A percentile compares a stretch with the other conserved stretches of the same genome.
phyloP scores from a whole-genome alignment of 2,113 vertebrate species.

The Lethenteron camtschaticum region DNA sequence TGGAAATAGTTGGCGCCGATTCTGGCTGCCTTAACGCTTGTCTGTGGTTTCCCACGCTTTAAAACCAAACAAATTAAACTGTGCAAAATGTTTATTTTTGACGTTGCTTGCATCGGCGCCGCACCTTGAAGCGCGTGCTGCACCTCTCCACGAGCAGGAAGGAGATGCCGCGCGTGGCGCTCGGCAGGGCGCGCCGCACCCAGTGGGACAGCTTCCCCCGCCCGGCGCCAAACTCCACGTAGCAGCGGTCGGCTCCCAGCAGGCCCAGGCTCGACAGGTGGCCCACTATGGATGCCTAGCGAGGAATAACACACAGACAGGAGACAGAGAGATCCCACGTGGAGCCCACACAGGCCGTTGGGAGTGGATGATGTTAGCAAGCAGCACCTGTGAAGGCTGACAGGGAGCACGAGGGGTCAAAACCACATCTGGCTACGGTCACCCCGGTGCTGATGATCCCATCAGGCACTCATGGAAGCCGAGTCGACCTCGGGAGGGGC shows the following conservation, averaged over 20 bases:
- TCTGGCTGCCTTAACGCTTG: too few species aligned
- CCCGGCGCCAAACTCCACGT: slow-evolving; percentile 82
- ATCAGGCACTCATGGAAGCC: too few species aligned
- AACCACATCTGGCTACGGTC: too few species aligned
- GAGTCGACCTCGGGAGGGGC: too few species aligned
- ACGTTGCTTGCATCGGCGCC: too few species aligned
- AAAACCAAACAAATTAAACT: too few species aligned
- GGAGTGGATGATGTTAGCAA: background rate
- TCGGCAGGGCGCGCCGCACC: slow-evolving; percentile 54
- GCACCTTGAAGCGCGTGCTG: slow-evolving; percentile 73
- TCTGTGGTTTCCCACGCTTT: too few species aligned
- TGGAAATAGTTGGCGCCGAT: too few species aligned
- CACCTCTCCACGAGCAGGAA: slow-evolving; percentile 74
- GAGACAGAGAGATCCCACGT: background rate
- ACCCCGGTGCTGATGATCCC: too few species aligned
- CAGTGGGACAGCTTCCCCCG: slow-evolving; percentile 84
- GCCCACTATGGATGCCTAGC: slow-evolving; percentile 69
- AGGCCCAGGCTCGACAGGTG: slow-evolving; percentile 57
- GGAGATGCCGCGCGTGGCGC: slow-evolving; percentile 27
- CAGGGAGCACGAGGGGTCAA: too few species aligned
- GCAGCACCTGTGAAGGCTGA: background rate
- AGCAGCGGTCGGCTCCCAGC: slow-evolving; percentile 48
- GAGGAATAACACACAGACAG: slow-evolving; percentile 10
- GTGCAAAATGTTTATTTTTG: too few species aligned
- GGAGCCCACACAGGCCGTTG: background rate